A percentile compares a stretch with the other conserved stretches of the same genome.
Conservation (phyloP, 2,888 invertebrate species). For the Orgyia antiqua region DNA sequence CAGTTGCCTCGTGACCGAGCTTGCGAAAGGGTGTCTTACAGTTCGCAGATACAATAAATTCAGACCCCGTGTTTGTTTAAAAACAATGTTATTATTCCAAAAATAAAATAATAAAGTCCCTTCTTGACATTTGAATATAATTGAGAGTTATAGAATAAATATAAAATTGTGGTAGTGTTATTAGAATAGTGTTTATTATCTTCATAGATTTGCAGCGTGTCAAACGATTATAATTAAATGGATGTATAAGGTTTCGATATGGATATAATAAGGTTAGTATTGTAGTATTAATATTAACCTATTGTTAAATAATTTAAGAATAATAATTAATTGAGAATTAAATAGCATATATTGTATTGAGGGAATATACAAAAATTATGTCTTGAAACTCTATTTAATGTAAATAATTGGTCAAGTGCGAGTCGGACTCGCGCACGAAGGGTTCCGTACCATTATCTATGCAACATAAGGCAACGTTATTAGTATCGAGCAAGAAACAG, state of each 20-base stretch:
- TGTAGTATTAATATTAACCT: slow-evolving; percentile 5
- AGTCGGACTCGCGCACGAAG: too few species aligned
- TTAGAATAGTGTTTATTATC: slow-evolving; percentile 21
- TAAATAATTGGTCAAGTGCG: too few species aligned
- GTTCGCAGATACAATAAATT: slow-evolving; percentile 6
- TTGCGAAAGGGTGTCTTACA: slow-evolving; percentile 27
- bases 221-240: slow-evolving; percentile 22
- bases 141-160: too few species aligned
- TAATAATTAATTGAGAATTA: too few species aligned
- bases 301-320: too few species aligned
- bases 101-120: slow-evolving; percentile 24
- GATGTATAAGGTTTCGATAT: slow-evolving; percentile 25
- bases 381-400: too few species aligned
- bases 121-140: slow-evolving; percentile 9
- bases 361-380: too few species aligned
- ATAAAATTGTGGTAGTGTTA: too few species aligned
- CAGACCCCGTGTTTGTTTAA: slow-evolving; percentile 28
- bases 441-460: too few species aligned
- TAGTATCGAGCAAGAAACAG: too few species aligned
- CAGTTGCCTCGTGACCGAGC: slow-evolving; percentile 48
- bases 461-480: too few species aligned
- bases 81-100: slow-evolving; percentile 18
- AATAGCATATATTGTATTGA: too few species aligned
- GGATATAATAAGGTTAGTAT: slow-evolving; percentile 27
- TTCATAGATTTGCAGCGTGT: slow-evolving; percentile 17